phyloP scores from a whole-genome alignment of 2,113 vertebrate genomes.

The Toxotes chatareus region DNA sequence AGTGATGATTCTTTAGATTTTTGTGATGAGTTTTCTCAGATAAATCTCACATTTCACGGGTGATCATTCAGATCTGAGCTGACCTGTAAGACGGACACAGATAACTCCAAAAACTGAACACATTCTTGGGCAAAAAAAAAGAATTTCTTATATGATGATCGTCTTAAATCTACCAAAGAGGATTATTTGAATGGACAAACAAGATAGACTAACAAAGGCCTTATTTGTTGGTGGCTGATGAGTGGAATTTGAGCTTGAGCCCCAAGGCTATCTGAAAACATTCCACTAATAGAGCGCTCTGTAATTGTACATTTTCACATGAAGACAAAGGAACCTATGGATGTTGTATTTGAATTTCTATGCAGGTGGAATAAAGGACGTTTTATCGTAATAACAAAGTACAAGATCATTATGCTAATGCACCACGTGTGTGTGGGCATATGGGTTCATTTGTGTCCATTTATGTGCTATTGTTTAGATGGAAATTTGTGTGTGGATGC shows the following conservation, averaged over 20 bases:
- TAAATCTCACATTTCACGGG: neutral
- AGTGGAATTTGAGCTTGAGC: conserved; percentile 83
- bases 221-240: conserved; percentile 79
- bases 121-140: neutral
- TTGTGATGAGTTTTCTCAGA: neutral
- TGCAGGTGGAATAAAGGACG: conserved; percentile 59
- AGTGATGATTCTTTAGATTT: neutral
- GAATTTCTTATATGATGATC: neutral
- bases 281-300: conserved; percentile 76
- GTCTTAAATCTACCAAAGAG: conserved; percentile 18
- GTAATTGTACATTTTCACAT: conserved; percentile 75
- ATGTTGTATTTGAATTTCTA: conserved; percentile 63
- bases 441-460: conserved; percentile 22
- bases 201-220: conserved; percentile 73
- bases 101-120: neutral
- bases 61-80: conserved; percentile 15
- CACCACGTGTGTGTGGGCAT: neutral
- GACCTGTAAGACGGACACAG: conserved; percentile 39
- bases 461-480: conserved; percentile 15
- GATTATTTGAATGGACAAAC: conserved; percentile 53
- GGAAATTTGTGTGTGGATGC: conserved; percentile 4
- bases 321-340: conserved; percentile 73
- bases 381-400: conserved; percentile 49
- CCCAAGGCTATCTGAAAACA: conserved; percentile 77
- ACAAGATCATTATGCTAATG: conserved; percentile 59